phyloP scores from a whole-genome alignment of 2,113 vertebrate genomes.

The Grallaria varia region DNA sequence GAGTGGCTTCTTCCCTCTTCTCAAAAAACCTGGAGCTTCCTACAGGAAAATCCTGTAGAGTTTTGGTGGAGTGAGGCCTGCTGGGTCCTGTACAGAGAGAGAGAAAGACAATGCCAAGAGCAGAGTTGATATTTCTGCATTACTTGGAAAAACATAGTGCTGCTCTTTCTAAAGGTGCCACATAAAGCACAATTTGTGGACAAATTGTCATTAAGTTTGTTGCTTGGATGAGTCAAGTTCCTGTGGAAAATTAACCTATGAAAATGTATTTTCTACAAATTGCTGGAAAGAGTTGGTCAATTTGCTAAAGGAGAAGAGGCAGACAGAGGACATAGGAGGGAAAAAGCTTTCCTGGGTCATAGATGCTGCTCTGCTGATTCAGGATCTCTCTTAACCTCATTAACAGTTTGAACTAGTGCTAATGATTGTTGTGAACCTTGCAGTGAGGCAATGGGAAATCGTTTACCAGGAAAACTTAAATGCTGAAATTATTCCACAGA shows the following conservation, averaged over 20 bases:
- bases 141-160: neutral
- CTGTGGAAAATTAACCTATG: conserved; percentile 49
- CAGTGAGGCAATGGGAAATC: conserved; percentile 37
- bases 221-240: conserved; percentile 56
- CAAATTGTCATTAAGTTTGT: conserved; percentile 4
- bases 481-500: neutral
- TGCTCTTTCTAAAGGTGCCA: neutral
- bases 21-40: neutral
- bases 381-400: conserved; percentile 64
- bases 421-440: conserved; percentile 52
- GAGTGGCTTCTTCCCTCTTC: neutral
- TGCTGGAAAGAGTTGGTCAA: conserved; percentile 43
- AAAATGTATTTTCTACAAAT: conserved; percentile 67
- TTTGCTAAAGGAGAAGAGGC: neutral
- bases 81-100: neutral
- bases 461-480: conserved; percentile 30
- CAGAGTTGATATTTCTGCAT: neutral
- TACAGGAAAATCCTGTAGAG: neutral
- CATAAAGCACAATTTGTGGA: neutral
- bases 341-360: conserved; percentile 54
- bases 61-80: neutral
- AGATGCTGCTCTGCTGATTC: conserved; percentile 72
- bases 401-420: conserved; percentile 56
- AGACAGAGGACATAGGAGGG: neutral
- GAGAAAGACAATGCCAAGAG: neutral